These are phyloP conservation scores for Monochamus alternatus DNA, from an alignment of 2,888 invertebrate genomes.

Conservation along the genomic window DNA sequence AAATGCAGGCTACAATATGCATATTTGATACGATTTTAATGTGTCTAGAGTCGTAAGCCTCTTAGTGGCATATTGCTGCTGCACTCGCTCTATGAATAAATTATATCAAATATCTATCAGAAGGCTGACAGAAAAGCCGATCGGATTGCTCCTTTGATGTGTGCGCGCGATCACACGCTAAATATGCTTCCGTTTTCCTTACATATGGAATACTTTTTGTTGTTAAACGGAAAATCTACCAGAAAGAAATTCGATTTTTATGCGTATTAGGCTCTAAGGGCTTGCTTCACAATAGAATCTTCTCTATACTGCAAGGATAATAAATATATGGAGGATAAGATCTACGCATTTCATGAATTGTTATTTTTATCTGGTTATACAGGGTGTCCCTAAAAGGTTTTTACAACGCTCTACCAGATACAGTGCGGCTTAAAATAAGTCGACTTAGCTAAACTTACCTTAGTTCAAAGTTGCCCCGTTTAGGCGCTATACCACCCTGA, in stretches of 20 bases:
- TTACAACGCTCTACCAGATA: too few species aligned
- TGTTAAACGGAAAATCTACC: neutral
- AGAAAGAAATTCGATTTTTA: neutral
- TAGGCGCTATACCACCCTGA: too few species aligned
- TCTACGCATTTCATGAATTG: too few species aligned
- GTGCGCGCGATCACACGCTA: constrained; percentile 41
- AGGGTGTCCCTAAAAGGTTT: too few species aligned
- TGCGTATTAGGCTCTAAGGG: too few species aligned
- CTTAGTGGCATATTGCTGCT: constrained; percentile 69
- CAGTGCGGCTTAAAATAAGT: too few species aligned
- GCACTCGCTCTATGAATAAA: constrained; percentile 79
- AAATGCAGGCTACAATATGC: constrained; percentile 69
- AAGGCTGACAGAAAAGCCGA: constrained; percentile 70
- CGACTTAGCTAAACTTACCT: too few species aligned
- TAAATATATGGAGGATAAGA: too few species aligned
- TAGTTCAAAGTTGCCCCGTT: too few species aligned
- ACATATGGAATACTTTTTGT: constrained; percentile 11
- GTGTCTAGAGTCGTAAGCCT: constrained; percentile 71
- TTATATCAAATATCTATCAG: constrained; percentile 83
- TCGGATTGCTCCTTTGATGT: constrained; percentile 68
- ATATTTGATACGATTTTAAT: constrained; percentile 73
- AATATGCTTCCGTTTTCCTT: constrained; percentile 29
- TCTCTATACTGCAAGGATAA: too few species aligned
- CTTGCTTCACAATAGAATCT: too few species aligned
- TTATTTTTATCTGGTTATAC: too few species aligned